Base-by-base conservation (phyloP, 1,140 invertebrate genomes). In the Amphibalanus amphitrite region DNA sequence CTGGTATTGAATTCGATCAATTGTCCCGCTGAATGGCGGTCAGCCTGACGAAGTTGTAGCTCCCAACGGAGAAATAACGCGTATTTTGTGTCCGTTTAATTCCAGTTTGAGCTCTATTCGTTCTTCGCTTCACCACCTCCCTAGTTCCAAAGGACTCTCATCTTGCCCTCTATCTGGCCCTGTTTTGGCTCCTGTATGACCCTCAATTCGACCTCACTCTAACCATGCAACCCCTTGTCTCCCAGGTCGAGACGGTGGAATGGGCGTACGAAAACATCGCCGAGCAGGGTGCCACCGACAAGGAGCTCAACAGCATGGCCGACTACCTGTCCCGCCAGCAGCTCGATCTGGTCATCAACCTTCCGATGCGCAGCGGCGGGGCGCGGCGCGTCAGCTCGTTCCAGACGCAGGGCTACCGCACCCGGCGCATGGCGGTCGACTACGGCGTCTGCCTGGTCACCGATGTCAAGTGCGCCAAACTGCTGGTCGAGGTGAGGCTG, bases 261-360 rank as follows among this genome's bases (percentile, higher is more conserved):
- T 98, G 95, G 95, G 95, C 93, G 0, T 98, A 97, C 78, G 95
- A 97, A 75, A 89, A 90, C 75, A 84, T 88, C 30, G 87, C 85
- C 85, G 78, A 89, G 67, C 78, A 89, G 76, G 87, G 86, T 68
- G 86, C 87, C n/a, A 89, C 85, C 29, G 86, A 87, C 71, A 89
- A 87, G 1, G 89, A 96, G 76, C 82, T 95, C 68, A 86, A 88
- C 74, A 90, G 91, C 75, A 85, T 98, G 74, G 91, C 92, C 0
- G 92, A 97, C 79, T 97, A 95, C 78, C 83, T 99, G 72, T 89
- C 92, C 8, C 88, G 90, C 72, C 93, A 96, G 78, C 89, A 97
- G 79, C 90, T 99, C 78, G 95, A 99, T 81, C 82, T 99, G 70
- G 92, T 98, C 0, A 98, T 99, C 71, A 99, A 99, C 82, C 83